Percentiles rank a stretch among this genome's conserved stretches.
These are phyloP conservation scores for Anagyrus pseudococci DNA, from an alignment of 2,888 invertebrate genomes.

Conservation along the genomic window DNA sequence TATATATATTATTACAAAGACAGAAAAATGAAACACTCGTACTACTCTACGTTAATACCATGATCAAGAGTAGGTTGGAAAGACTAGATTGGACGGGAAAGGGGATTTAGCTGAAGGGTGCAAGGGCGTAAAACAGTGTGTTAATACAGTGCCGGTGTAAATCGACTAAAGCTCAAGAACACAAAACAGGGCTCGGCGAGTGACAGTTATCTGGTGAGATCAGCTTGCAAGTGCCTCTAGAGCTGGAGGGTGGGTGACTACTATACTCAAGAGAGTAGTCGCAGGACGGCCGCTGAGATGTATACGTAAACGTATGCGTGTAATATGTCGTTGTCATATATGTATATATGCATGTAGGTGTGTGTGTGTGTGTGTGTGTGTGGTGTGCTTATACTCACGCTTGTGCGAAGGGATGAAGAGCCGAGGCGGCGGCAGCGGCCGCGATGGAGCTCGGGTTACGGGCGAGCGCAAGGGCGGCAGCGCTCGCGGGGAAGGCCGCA, in stretches of 20 bases:
- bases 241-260: background rate
- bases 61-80: background rate
- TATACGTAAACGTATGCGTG: background rate
- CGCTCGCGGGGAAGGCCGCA: slow-evolving; percentile 73
- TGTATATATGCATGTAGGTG: background rate
- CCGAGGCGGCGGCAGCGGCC: slow-evolving; percentile 75
- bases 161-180: background rate
- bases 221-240: too few relatives aligned
- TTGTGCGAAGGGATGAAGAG: slow-evolving; percentile 86
- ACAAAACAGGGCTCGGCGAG: background rate
- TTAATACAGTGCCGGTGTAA: background rate
- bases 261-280: too few relatives aligned
- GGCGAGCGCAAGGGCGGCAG: slow-evolving; percentile 75
- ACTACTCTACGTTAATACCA: background rate
- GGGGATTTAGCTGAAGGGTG: background rate
- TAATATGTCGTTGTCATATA: background rate
- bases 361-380: background rate
- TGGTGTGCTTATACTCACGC: slow-evolving; percentile 73
- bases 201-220: too few relatives aligned
- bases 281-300: too few relatives aligned
- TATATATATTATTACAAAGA: too few relatives aligned
- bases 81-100: too few relatives aligned
- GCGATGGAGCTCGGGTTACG: slow-evolving; percentile 72
- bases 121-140: background rate
- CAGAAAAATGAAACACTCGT: too few relatives aligned